Evolutionary conservation across 2,797 vertebrate species (phyloP).

Genomic region (Synaphobranchus kaupii): DNA sequence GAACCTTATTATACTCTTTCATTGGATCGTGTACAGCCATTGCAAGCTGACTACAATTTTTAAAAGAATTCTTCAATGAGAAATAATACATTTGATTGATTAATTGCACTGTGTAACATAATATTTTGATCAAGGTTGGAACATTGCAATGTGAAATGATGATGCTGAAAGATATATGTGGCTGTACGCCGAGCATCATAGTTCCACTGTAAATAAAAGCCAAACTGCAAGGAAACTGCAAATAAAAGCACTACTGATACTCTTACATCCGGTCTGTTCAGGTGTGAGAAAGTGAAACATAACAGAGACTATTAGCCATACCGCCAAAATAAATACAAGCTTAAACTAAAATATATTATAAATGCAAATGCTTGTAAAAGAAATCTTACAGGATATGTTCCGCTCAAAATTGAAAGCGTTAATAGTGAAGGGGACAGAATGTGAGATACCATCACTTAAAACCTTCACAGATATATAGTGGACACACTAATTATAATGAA

Average conservation of each 20-base stretch:
- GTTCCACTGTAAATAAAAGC: not conserved
- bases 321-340: not conserved
- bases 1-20: slow-evolving; percentile 3
- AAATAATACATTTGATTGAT: not conserved
- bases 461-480: slow-evolving; percentile 12
- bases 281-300: not conserved
- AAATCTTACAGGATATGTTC: not conserved
- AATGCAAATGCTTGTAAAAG: not conserved
- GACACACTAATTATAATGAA: slow-evolving; percentile 1
- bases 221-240: slow-evolving; percentile 8
- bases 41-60: not conserved
- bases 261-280: not conserved
- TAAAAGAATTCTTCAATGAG: not conserved
- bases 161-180: no score
- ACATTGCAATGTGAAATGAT: not conserved
- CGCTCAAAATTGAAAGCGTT: not conserved
- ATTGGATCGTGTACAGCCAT: not conserved
- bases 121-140: not conserved
- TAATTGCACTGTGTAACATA: not conserved
- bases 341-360: slow-evolving; percentile 9
- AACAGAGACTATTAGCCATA: not conserved
- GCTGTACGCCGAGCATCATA: not conserved
- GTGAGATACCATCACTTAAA: slow-evolving; percentile 11
- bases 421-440: not conserved
- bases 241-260: not conserved